Evolutionary conservation across 1,140 invertebrate genomes (phyloP), one percentile per base, ranked within the genome.

Genomic region (Neelides sp.): DNA sequence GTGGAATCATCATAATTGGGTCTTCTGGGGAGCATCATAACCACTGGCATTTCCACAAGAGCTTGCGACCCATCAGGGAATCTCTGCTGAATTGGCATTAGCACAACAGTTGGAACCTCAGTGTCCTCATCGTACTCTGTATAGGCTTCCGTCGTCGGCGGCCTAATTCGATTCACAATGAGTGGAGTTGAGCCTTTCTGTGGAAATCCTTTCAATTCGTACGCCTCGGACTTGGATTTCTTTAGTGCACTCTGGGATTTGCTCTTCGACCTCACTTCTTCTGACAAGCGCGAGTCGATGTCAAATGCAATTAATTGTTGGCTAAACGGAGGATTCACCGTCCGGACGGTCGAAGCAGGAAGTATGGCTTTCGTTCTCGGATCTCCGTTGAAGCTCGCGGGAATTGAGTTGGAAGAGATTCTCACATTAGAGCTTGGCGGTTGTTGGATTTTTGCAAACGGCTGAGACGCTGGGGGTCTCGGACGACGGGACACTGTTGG

Each of bases 141-240:
- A 26, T 17, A 12, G 8, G 27, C 20, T 22, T 12, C 20, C 26
- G 23, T 51, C 48, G 10, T 22, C 22, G 10, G 20, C 28, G 2
- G 17, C n/a, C n/a, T 35, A 34, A 23, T 20, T 12, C 47, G n/a
- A 27, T 54, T 57, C 2, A 53, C 51, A 47, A 57, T 50, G 13
- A 46, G 48, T 7, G 55, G 55, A n/a, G 19, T 19, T 13, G 7
- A 52, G 3, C 0, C 17, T 20, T 23, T 20, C 20, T 43, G 39
- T 3, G 52, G 7, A 37, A 24, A n/a, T 2, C 39, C 37, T 42
- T 54, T 50, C 30, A 43, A 37, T 39, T 54, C 51, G 27, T 57
- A 57, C 5, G 50, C 55, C 30, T 57, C 55, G 0, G 55, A 57
- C 23, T 46, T 35, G 1, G 50, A 53, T 45, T 53, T 45, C 13